A percentile compares a stretch with the other conserved stretches of the same genome.
phyloP scores from a whole-genome alignment of 2,113 vertebrate genomes.

The Mastomys coucha region DNA sequence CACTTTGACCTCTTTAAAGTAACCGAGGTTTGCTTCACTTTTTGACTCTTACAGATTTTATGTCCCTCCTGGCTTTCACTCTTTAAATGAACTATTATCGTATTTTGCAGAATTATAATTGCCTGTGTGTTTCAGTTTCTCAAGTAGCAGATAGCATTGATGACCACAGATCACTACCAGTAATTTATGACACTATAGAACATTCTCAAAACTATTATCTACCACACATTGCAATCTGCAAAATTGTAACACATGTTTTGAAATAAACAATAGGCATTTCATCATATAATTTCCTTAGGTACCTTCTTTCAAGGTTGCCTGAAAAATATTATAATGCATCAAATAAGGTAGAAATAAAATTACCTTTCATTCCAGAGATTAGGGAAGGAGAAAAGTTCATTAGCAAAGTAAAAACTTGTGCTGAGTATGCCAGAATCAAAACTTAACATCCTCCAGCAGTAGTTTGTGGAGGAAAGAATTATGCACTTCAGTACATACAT shows the following conservation, averaged over 20 bases:
- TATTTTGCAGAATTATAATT: not conserved
- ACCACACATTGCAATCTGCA: not conserved
- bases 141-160: not conserved
- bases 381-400: conserved; percentile 33
- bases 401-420: conserved; percentile 52
- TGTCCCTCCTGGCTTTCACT: not conserved
- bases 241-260: not conserved
- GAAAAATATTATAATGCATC: conserved; percentile 32
- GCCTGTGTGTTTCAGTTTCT: conserved; percentile 5
- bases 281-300: not conserved
- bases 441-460: not conserved
- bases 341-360: not conserved
- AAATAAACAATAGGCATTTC: not conserved
- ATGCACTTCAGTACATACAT: not conserved
- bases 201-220: conserved; percentile 23
- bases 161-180: not conserved
- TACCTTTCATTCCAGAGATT: conserved; percentile 28
- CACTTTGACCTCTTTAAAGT: not conserved
- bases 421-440: not conserved
- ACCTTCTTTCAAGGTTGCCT: conserved; percentile 20
- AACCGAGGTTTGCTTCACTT: not conserved
- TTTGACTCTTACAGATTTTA: not conserved
- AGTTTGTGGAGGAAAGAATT: not conserved
- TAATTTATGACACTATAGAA: conserved; percentile 14
- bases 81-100: not conserved